Percentiles rank a stretch among this genome's conserved stretches.
These are phyloP conservation scores for Crypturellus undulatus DNA, from an alignment of 2,113 vertebrate genomes.

Conservation along the genomic window DNA sequence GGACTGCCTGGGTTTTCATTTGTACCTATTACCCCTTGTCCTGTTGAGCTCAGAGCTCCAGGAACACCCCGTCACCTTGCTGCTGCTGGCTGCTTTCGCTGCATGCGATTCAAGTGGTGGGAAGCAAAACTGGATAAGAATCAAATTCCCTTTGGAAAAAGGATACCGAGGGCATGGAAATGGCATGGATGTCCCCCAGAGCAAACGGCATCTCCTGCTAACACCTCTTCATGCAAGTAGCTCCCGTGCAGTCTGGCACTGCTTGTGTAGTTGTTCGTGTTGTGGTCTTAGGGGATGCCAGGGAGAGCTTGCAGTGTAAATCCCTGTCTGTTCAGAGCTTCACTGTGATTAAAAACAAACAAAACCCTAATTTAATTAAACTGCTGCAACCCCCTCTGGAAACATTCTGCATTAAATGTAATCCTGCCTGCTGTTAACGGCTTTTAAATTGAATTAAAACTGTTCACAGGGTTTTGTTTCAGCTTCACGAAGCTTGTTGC, in stretches of 20 bases:
- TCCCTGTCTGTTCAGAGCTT: neutral
- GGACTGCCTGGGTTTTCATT: too few species aligned
- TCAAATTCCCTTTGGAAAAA: neutral
- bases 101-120: neutral
- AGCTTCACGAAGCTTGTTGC: neutral
- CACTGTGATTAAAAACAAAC: neutral
- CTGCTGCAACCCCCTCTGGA: neutral
- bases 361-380: neutral
- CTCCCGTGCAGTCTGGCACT: neutral
- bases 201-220: neutral
- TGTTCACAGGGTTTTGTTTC: neutral
- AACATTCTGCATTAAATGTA: neutral
- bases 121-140: neutral
- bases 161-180: neutral
- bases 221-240: neutral
- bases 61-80: neutral
- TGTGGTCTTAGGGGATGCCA: neutral
- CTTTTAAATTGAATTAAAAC: neutral
- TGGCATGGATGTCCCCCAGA: neutral
- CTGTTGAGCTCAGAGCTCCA: neutral
- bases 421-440: neutral
- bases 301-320: neutral
- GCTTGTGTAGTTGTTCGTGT: neutral
- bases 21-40: too few species aligned
- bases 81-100: neutral